phyloP scores from a whole-genome alignment of 2,888 invertebrate genomes.

The Rhopalosiphum nymphaeae region DNA sequence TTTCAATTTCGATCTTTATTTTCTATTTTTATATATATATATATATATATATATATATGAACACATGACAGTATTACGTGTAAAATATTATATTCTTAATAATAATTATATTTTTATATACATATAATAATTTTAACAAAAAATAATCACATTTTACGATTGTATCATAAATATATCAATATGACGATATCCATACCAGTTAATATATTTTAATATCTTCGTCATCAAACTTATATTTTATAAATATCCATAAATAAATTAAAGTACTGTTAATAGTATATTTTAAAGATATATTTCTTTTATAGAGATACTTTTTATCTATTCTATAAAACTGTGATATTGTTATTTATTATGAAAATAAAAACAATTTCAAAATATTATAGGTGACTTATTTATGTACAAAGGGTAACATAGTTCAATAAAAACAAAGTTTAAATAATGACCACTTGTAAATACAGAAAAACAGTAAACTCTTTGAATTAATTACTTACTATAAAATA shows the following conservation, averaged over 20 bases:
- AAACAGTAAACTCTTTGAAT: background rate
- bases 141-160: too few relatives aligned
- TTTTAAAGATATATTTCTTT: background rate
- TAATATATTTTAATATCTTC: too few relatives aligned
- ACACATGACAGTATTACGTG: background rate
- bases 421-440: background rate
- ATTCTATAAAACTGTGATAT: background rate
- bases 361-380: background rate
- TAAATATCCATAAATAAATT: background rate
- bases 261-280: background rate
- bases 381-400: background rate
- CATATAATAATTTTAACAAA: background rate
- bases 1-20: background rate
- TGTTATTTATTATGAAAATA: background rate
- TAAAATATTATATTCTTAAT: background rate
- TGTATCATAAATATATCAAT: too few relatives aligned
- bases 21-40: background rate
- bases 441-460: background rate
- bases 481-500: background rate
- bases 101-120: background rate
- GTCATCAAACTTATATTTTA: background rate
- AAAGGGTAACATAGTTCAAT: background rate
- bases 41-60: too few relatives aligned
- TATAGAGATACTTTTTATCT: background rate
- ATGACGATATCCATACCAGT: too few relatives aligned